A percentile compares a stretch with the other conserved stretches of the same genome.
Evolutionary conservation across 2,888 invertebrate species (phyloP).

Genomic region (Thera obeliscata): DNA sequence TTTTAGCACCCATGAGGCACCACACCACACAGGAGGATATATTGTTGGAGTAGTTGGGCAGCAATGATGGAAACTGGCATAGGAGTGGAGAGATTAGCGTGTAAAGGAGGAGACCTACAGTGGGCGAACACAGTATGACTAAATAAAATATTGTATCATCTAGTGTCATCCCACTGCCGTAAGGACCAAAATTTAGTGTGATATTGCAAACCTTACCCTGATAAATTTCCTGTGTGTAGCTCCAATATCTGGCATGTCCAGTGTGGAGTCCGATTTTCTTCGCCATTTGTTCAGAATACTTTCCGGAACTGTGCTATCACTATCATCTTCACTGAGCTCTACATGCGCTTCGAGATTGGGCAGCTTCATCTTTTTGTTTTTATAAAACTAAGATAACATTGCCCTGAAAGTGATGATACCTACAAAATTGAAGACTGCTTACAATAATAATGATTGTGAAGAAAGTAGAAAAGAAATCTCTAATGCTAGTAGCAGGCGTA

Average conservation of each 20-base stretch:
- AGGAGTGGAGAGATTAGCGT: too few species aligned
- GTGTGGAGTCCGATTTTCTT: slow-evolving; percentile 33
- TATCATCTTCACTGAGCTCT: slow-evolving; percentile 40
- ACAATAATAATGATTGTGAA: background rate
- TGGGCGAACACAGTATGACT: too few species aligned
- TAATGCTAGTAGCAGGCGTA: background rate
- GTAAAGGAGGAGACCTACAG: too few species aligned
- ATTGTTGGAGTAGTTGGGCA: too few species aligned
- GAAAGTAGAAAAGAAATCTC: background rate
- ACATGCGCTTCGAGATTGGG: slow-evolving; percentile 41
- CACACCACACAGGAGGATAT: too few species aligned
- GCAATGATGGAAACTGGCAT: too few species aligned
- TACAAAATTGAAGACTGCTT: background rate
- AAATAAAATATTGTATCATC: too few species aligned
- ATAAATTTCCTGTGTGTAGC: slow-evolving; percentile 70
- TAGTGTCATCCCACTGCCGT: too few species aligned
- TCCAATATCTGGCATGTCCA: slow-evolving; percentile 48
- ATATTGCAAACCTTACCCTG: slow-evolving; percentile 56
- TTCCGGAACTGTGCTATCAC: slow-evolving; percentile 36
- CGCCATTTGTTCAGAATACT: slow-evolving; percentile 42
- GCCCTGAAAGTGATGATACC: slow-evolving; percentile 13
- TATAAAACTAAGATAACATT: slow-evolving; percentile 17
- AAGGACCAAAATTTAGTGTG: too few species aligned
- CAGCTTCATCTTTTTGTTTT: slow-evolving; percentile 35
- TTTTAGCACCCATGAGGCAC: too few species aligned